Evolutionary conservation across 1,140 invertebrate genomes (phyloP).

Genomic region (Drosophila ironensis): DNA sequence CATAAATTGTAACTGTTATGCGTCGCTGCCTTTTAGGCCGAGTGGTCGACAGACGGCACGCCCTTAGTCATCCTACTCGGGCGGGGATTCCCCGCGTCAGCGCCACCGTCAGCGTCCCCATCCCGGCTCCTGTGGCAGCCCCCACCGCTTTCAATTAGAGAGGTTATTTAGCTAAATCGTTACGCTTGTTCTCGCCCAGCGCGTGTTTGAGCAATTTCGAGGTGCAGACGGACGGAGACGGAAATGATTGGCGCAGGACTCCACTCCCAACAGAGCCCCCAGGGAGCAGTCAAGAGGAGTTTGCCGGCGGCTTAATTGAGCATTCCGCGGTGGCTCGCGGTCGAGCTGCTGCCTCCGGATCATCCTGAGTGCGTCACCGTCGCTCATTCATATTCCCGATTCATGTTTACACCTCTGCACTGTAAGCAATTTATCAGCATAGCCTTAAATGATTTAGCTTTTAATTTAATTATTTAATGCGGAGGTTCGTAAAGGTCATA

Average conservation of each 20-base stretch:
- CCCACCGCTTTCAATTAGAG: constrained; percentile 72
- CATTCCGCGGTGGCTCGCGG: constrained; percentile 32
- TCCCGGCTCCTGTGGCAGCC: constrained; percentile 6
- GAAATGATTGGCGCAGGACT: constrained; percentile 60
- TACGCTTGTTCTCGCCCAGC: constrained; percentile 54
- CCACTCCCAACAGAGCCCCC: constrained; percentile 13
- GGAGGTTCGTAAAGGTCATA: no score
- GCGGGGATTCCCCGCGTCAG: not conserved
- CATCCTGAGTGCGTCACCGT: not conserved
- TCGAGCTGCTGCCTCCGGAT: constrained; percentile 17
- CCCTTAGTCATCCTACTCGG: constrained; percentile 25
- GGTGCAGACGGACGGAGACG: constrained; percentile 66
- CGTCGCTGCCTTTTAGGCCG: constrained; percentile 72
- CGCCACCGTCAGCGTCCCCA: no score
- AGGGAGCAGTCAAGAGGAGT: constrained; percentile 35
- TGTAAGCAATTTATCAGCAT: constrained; percentile 1
- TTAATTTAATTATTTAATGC: not conserved
- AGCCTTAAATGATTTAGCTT: not conserved
- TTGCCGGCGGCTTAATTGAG: constrained; percentile 61
- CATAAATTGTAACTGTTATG: constrained; percentile 81
- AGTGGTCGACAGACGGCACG: constrained; percentile 67
- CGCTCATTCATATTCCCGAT: constrained; percentile 23
- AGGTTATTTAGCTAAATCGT: constrained; percentile 78
- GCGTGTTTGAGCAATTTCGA: constrained; percentile 42
- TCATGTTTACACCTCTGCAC: constrained; percentile 28